These are phyloP conservation scores for Melitaea athalia DNA, from an alignment of 2,888 invertebrate genomes.

Conservation along the genomic window DNA sequence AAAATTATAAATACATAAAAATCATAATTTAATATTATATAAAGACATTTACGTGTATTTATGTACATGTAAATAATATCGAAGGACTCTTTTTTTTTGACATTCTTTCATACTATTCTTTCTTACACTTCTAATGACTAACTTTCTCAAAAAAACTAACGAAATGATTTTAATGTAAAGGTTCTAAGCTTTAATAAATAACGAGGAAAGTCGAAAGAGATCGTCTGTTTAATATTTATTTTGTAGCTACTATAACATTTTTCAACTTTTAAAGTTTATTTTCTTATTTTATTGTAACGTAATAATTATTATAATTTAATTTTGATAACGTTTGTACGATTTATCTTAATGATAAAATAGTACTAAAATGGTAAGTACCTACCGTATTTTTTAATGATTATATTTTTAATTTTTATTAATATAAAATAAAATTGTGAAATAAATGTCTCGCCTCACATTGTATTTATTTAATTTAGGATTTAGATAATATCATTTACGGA, in stretches of 20 bases:
- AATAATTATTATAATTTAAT: neutral
- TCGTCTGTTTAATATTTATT: constrained; percentile 8
- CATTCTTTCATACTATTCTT: neutral
- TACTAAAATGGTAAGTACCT: constrained; percentile 5
- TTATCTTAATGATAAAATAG: constrained; percentile 9
- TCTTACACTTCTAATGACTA: constrained; percentile 5
- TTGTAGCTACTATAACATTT: constrained; percentile 3
- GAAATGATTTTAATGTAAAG: neutral
- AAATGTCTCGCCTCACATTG: neutral
- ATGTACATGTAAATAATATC: neutral
- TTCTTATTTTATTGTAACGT: constrained; percentile 5
- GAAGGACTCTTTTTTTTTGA: neutral
- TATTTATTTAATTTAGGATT: too few relatives aligned
- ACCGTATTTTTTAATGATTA: neutral
- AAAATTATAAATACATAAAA: too few relatives aligned
- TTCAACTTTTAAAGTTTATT: constrained; percentile 13
- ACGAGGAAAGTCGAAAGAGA: constrained; percentile 1
- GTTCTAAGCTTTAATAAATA: constrained; percentile 12
- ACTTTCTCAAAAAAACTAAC: neutral
- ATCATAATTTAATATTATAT: neutral
- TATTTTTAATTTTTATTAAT: neutral
- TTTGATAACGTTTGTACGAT: constrained; percentile 7
- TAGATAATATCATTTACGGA: too few relatives aligned
- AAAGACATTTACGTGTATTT: neutral
- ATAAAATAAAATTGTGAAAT: neutral